Base-by-base conservation (phyloP, 2,888 invertebrate genomes). In the Margaritifera margaritifera region DNA sequence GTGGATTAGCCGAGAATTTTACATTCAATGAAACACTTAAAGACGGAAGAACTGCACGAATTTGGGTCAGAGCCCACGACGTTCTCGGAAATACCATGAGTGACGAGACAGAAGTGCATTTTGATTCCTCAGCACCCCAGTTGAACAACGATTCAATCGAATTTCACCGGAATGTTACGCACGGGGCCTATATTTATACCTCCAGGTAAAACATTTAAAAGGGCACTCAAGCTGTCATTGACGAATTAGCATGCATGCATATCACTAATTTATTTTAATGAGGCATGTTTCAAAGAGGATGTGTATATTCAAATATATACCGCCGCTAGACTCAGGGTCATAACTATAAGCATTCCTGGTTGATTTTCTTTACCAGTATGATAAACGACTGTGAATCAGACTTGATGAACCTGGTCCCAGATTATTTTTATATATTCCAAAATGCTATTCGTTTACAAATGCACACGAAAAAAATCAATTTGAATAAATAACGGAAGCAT, bases 31-130 rank as follows among this genome's bases (percentile, higher is more conserved):
- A 65, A 19, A 42, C 31, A 2, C 22, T 68, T 2, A 22, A 19
- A 11, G 66, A 62, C 18, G 68, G 68, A 53, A 66, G 66, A n/a
- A 57, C 57, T 52, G 57, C 67, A 19, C 59, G 69, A 27, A n/a
- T 72, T 24, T 72, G 69, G 72, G 61, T 69, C 2, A 57, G 62
- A 50, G 72, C 72, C 6, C 65, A 58, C 20, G 72, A 72, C 51
- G 65, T 72, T 18, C 66, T 72, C 66, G 62, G 69, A 51, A 66
- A 72, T 24, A 66, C 62, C 18, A n/a, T 54, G 5, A 60, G 64
- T 18, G 72, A 72, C 53, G 54, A 59, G 53, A 69, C 72, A 8
- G 66, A 64, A 27, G 72, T 72, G 4, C 66, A 67, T 31, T 60
- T 72, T n/a, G 72, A 72, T 42, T 68, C 62, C 27, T 61, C 69